phyloP scores from a whole-genome alignment of 2,113 vertebrate genomes.

The Cacatua alba region DNA sequence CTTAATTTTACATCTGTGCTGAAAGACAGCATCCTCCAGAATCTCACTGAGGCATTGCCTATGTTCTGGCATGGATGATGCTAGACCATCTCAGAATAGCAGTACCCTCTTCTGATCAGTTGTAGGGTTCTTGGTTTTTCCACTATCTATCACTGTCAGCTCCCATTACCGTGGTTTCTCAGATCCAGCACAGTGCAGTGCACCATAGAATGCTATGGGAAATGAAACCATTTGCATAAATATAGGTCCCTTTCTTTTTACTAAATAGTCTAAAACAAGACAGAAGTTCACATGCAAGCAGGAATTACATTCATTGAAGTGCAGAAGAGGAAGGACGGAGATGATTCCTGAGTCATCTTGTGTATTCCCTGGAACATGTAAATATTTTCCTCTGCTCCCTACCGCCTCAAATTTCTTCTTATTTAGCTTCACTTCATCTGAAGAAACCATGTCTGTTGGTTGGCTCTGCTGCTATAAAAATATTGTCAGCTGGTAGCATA shows the following conservation, averaged over 20 bases:
- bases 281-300: not conserved
- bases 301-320: not conserved
- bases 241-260: not conserved
- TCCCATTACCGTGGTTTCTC: not conserved
- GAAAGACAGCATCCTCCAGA: slow-evolving; percentile 9
- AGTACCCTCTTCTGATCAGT: slow-evolving; percentile 54
- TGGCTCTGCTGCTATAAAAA: not conserved
- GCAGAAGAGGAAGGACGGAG: not conserved
- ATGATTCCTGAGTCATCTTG: not conserved
- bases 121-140: not conserved
- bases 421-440: not conserved
- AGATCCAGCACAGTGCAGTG: not conserved
- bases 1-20: slow-evolving; percentile 28
- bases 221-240: not conserved
- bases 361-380: not conserved
- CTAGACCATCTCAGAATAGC: slow-evolving; percentile 35
- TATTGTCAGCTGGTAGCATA: not conserved
- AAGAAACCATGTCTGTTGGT: not conserved
- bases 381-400: not conserved
- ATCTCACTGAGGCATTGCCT: not conserved
- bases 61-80: not conserved
- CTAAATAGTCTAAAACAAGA: not conserved
- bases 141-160: not conserved
- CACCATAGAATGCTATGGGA: not conserved
- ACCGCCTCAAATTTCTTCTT: not conserved